These are phyloP conservation scores for Lontra canadensis DNA, from an alignment of 2,113 vertebrate species.

Conservation along the genomic window DNA sequence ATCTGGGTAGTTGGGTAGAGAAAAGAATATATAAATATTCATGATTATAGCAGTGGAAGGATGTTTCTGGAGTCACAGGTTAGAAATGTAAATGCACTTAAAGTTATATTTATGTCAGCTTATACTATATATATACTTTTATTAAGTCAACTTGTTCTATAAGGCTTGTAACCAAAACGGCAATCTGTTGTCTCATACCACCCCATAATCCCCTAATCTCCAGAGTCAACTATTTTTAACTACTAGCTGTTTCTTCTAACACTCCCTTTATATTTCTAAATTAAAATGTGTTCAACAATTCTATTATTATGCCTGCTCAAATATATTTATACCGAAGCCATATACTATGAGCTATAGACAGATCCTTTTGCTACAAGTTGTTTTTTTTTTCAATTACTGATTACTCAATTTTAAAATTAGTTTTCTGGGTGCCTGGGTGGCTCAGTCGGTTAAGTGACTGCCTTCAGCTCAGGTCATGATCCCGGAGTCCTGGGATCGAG, in stretches of 20 bases:
- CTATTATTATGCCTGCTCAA: background rate
- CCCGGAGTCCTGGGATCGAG: no score
- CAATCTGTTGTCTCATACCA: background rate
- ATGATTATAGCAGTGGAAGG: background rate
- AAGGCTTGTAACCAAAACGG: background rate
- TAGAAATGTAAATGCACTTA: slow-evolving; percentile 29
- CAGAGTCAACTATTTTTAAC: background rate
- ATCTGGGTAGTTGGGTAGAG: background rate
- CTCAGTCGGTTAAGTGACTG: no score
- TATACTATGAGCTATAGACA: background rate
- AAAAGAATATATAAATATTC: slow-evolving; percentile 40
- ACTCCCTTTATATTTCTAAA: background rate
- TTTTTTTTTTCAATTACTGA: background rate
- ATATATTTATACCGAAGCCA: background rate
- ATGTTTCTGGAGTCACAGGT: background rate
- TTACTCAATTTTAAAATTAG: background rate
- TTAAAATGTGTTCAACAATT: slow-evolving; percentile 14
- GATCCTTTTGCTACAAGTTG: background rate
- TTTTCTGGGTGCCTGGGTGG: no score
- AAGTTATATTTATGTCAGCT: background rate
- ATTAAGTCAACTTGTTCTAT: background rate
- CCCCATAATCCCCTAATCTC: background rate
- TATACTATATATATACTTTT: background rate
- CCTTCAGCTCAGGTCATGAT: no score
- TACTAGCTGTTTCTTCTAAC: background rate